Conservation (phyloP, 2,113 vertebrate species). For the Bagarius yarrelli region DNA sequence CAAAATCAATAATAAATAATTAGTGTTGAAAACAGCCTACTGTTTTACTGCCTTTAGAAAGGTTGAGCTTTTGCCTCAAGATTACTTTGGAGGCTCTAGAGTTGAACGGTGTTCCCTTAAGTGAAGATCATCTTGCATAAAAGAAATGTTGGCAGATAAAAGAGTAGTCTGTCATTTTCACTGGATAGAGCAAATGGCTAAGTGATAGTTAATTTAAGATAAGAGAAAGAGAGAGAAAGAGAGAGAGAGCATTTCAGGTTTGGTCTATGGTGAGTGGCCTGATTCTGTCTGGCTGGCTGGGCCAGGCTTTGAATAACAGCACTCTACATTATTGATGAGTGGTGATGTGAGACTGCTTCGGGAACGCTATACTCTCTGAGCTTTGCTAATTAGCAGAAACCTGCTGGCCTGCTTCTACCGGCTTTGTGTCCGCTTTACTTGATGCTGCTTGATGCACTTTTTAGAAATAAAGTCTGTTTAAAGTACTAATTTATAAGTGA, state of each 20-base stretch:
- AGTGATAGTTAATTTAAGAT: conserved; percentile 22
- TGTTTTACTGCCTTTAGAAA: conserved; percentile 1
- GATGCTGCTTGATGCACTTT: not conserved
- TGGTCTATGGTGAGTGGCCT: conserved; percentile 29
- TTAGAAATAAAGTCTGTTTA: no score
- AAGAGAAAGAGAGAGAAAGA: conserved; percentile 31
- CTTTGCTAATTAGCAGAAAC: conserved; percentile 45
- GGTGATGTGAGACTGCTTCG: conserved; percentile 45
- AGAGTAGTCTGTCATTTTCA: conserved; percentile 12
- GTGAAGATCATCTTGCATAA: conserved; percentile 51
- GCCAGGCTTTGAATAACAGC: conserved; percentile 39
- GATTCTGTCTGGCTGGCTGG: conserved; percentile 44
- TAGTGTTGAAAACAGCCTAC: conserved; percentile 12
- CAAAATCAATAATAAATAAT: conserved; percentile 61
- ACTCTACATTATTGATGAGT: conserved; percentile 54
- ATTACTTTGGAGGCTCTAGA: conserved; percentile 58
- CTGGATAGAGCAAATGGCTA: conserved; percentile 23
- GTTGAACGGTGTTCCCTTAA: conserved; percentile 52
- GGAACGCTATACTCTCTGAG: conserved; percentile 44
- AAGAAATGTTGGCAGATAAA: conserved; percentile 36
- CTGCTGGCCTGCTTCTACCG: conserved; percentile 30
- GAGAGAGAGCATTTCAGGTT: conserved; percentile 17
- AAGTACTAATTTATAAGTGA: no score
- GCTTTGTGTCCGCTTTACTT: conserved; percentile 40
- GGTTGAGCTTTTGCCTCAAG: conserved; percentile 56